Percentiles rank a stretch among this genome's conserved stretches.
Conservation (phyloP, 2,888 invertebrate species). For the Hedya salicella region DNA sequence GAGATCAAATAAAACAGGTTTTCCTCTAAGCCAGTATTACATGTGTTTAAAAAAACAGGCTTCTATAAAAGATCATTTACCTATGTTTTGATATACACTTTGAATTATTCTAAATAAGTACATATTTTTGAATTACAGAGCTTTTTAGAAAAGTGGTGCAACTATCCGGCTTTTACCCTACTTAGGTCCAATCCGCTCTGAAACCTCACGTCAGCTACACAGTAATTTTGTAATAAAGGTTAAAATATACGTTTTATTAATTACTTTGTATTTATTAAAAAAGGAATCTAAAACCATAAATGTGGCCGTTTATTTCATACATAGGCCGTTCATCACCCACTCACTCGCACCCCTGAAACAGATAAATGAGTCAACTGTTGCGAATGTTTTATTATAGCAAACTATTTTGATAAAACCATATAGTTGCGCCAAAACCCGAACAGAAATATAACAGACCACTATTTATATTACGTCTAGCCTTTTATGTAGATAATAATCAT, state of each 20-base stretch:
- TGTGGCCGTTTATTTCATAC: constrained; percentile 57
- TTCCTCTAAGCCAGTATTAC: too few relatives aligned
- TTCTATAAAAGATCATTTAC: too few relatives aligned
- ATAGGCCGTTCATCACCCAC: constrained; percentile 62
- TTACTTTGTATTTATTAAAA: constrained; percentile 15
- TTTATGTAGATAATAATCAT: constrained; percentile 73
- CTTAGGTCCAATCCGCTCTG: too few relatives aligned
- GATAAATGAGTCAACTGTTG: constrained; percentile 69
- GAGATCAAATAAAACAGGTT: too few relatives aligned
- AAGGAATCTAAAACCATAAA: constrained; percentile 35
- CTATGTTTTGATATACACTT: too few relatives aligned
- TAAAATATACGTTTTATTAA: constrained; percentile 3
- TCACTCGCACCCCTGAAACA: constrained; percentile 58
- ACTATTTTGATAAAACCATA: constrained; percentile 56
- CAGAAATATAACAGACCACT: constrained; percentile 58
- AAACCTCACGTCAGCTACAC: too few relatives aligned
- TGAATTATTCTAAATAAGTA: too few relatives aligned
- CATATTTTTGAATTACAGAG: too few relatives aligned
- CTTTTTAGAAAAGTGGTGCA: too few relatives aligned
- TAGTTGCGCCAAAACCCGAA: constrained; percentile 55
- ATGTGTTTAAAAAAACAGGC: too few relatives aligned
- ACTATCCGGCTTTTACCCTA: too few relatives aligned
- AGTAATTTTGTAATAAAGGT: too few relatives aligned
- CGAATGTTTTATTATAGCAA: constrained; percentile 63
- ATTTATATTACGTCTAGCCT: constrained; percentile 61